These are phyloP conservation scores for Acholoe squamosa DNA, from an alignment of 2,888 invertebrate genomes.

Conservation along the genomic window DNA sequence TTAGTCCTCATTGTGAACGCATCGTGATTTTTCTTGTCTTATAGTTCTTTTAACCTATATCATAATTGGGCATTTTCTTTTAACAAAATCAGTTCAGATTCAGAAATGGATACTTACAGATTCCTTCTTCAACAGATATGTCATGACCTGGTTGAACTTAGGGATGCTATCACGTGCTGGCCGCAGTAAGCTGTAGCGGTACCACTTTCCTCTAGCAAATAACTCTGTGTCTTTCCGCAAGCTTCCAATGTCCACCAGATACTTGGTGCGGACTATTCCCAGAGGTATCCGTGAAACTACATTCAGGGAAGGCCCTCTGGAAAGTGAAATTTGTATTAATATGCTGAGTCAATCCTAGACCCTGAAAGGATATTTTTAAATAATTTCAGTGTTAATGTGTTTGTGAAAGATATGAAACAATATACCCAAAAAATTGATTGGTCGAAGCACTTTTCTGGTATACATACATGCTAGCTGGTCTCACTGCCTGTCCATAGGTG, in stretches of 20 bases:
- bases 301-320: constrained; percentile 62
- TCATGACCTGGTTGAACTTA: constrained; percentile 66
- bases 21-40: too few species aligned
- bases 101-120: constrained; percentile 44
- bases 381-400: neutral
- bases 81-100: too few species aligned
- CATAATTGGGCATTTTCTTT: too few species aligned
- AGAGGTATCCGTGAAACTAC: constrained; percentile 51
- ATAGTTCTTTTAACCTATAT: too few species aligned
- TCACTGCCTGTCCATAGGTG: constrained; percentile 46
- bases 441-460: neutral
- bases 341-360: neutral
- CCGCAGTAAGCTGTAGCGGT: constrained; percentile 60
- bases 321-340: neutral
- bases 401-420: too few species aligned
- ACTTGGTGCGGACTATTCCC: constrained; percentile 46
- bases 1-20: too few species aligned
- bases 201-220: constrained; percentile 16
- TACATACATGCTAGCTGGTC: constrained; percentile 65
- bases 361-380: neutral
- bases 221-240: constrained; percentile 52
- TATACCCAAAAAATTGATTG: too few species aligned
- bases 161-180: constrained; percentile 58
- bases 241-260: neutral
- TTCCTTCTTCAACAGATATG: constrained; percentile 52